Evolutionary conservation across 2,797 vertebrate species (phyloP), one percentile per base, ranked within the genome.

Genomic region (Coranthus polyacanthus): DNA sequence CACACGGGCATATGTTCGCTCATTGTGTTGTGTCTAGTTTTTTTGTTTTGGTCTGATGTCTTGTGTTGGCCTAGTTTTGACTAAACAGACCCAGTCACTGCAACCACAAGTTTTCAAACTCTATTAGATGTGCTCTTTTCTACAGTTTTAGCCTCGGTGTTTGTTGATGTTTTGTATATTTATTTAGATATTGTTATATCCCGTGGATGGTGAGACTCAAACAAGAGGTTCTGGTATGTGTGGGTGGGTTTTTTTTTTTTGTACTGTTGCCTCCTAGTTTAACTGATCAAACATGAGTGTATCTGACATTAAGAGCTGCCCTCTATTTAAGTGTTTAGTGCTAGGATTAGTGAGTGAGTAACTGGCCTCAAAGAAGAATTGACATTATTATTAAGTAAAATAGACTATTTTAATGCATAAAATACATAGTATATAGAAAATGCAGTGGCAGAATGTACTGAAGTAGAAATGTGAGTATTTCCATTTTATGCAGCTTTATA

Each of bases 51-150:
- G 21, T 26, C 20, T 12, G 13, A 6, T 38, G 34, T 53, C 24
- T 42, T 37, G 16, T 72, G 46, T n/a, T n/a, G 52, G 18, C 18
- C 6, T 36, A 46, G 47, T 58, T 65, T 16, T 46, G 34, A 38
- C 51, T 51, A 29, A 12, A 13, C 41, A 46, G 22, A 32, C 4
- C 26, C 21, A 20, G 43, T 15, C 21, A 17, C 26, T 32, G 13
- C 20, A 12, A 47, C 54, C 42, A 20, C 34, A 47, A 6, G 17
- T 51, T 57, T 50, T 50, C 20, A 56, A 44, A 21, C 9, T 20
- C 15, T 21, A 21, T 17, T 46, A n/a, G n/a, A 50, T 43, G 3
- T 20, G 22, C 11, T 42, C 24, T 11, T 45, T 42, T 26, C 16
- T 43, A 4, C 22, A 24, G 22, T 41, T 41, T 46, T 16, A n/a